Percentiles rank a stretch among this genome's conserved stretches.
phyloP scores from a whole-genome alignment of 2,797 vertebrate species.

The Eospalax fontanierii region DNA sequence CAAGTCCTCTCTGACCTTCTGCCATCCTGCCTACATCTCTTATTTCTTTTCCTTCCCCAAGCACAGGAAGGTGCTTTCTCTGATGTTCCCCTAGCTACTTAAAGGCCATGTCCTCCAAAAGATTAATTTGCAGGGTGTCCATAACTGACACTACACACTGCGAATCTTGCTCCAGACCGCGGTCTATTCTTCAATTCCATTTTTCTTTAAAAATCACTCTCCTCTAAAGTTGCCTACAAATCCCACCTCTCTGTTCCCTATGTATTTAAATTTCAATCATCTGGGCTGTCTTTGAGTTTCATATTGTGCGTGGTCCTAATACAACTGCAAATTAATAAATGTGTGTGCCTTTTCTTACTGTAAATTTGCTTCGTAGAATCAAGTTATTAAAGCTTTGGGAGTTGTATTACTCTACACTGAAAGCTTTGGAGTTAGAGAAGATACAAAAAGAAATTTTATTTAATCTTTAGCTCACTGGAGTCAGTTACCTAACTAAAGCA shows the following conservation, averaged over 20 bases:
- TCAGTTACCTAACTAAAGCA: background rate
- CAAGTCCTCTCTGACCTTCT: too few species aligned
- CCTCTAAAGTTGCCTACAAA: background rate
- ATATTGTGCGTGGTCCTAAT: background rate
- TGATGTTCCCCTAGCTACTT: background rate
- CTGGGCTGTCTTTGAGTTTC: background rate
- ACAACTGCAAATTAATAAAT: background rate
- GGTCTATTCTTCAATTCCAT: background rate
- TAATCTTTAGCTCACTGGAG: background rate
- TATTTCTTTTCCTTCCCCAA: background rate
- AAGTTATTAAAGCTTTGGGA: background rate
- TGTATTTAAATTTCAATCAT: background rate
- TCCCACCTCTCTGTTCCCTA: too few species aligned
- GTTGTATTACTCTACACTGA: background rate
- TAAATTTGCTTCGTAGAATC: background rate
- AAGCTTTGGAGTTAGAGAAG: slow-evolving; percentile 8
- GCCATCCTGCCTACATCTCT: background rate
- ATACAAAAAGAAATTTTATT: background rate
- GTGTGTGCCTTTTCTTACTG: background rate
- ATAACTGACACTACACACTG: too few species aligned
- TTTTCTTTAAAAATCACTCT: background rate
- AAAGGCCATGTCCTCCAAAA: background rate
- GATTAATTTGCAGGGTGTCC: background rate
- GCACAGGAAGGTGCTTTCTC: background rate
- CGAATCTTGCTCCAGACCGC: background rate